Conservation (phyloP, 2,797 vertebrate genomes). For the Lepus townsendii region DNA sequence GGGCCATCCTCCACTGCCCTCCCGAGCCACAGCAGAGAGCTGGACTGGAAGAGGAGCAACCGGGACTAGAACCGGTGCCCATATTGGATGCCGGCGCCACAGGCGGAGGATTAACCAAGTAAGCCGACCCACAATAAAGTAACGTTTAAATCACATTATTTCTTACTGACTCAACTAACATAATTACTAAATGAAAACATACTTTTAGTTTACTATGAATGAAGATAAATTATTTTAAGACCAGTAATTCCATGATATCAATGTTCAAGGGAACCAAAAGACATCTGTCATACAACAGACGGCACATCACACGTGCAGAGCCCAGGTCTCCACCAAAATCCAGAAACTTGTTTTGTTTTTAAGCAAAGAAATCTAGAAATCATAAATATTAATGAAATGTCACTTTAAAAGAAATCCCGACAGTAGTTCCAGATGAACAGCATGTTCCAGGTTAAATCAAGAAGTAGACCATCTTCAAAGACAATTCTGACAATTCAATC, state of each 20-base stretch:
- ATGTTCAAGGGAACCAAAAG: slow-evolving; percentile 76
- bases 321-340: slow-evolving; percentile 72
- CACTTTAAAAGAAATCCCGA: slow-evolving; percentile 50
- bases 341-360: slow-evolving; percentile 54
- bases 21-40: too few relatives aligned
- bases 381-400: slow-evolving; percentile 73
- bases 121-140: background rate
- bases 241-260: slow-evolving; percentile 82
- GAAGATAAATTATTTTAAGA: slow-evolving; percentile 83
- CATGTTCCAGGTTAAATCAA: slow-evolving; percentile 1
- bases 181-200: slow-evolving; percentile 52
- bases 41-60: too few relatives aligned
- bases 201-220: slow-evolving; percentile 82
- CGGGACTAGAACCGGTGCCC: too few relatives aligned
- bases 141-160: slow-evolving; percentile 16
- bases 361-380: slow-evolving; percentile 73
- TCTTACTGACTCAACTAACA: slow-evolving; percentile 52
- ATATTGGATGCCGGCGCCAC: too few relatives aligned
- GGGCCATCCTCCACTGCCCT: too few relatives aligned
- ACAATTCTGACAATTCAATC: slow-evolving; percentile 76
- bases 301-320: slow-evolving; percentile 68
- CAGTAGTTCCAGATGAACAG: background rate
- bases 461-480: slow-evolving; percentile 58
- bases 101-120: too few relatives aligned
- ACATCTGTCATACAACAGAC: slow-evolving; percentile 80